phyloP scores from a whole-genome alignment of 2,113 vertebrate genomes.

The Actenoides lindsayi region DNA sequence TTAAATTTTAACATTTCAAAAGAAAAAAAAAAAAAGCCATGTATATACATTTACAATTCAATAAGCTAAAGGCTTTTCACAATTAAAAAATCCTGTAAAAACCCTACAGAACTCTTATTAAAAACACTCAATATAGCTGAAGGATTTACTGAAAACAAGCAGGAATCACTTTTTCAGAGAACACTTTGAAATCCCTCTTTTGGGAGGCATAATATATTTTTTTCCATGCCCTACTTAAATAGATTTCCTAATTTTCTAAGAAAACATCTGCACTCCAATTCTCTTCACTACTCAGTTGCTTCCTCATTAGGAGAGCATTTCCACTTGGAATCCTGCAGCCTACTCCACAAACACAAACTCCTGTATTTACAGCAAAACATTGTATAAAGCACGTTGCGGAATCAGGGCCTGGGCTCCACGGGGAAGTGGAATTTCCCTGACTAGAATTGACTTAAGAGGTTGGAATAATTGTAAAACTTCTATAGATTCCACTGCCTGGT shows the following conservation, averaged over 20 bases:
- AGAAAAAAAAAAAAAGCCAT: neutral
- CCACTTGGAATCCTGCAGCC: neutral
- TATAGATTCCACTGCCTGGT: neutral
- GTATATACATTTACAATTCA: neutral
- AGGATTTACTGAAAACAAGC: neutral
- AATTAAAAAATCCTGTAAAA: neutral
- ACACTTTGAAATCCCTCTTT: neutral
- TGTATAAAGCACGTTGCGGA: neutral
- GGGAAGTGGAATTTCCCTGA: neutral
- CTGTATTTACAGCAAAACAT: neutral
- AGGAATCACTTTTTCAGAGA: neutral
- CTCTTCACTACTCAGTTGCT: neutral
- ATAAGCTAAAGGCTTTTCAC: neutral
- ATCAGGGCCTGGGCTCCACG: neutral
- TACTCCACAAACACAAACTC: neutral
- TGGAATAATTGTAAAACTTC: neutral
- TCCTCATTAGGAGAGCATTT: neutral
- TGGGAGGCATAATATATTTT: neutral
- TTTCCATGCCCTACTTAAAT: neutral
- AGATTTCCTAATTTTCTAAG: neutral
- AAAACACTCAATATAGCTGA: neutral
- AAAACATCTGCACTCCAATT: neutral
- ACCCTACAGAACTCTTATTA: neutral
- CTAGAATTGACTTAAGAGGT: neutral
- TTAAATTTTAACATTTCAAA: neutral